Percentiles rank a stretch among this genome's conserved stretches.
Conservation (phyloP, 2,797 vertebrate species). For the Tapera naevia region DNA sequence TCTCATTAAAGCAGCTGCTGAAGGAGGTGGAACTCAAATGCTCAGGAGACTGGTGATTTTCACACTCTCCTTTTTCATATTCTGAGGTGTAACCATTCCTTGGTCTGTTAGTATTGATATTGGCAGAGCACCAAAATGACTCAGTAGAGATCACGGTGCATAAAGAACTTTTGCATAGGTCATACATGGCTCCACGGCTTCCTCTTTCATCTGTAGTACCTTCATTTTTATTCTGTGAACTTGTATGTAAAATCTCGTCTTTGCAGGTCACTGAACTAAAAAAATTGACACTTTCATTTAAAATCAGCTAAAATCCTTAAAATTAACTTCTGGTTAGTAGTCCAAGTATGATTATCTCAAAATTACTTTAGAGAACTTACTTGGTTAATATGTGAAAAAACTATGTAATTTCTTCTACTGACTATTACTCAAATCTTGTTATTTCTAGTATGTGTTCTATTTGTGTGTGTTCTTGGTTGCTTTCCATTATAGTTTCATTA, state of each 20-base stretch:
- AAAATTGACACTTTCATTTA: neutral
- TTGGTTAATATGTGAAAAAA: neutral
- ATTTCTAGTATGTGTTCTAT: neutral
- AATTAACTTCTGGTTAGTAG: neutral
- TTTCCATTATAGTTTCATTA: neutral
- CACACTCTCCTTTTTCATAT: neutral
- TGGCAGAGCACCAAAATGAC: neutral
- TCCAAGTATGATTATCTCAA: neutral
- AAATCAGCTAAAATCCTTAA: neutral
- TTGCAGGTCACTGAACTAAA: neutral
- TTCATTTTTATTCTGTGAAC: neutral
- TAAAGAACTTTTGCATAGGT: neutral
- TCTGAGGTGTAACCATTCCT: neutral
- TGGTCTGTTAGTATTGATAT: neutral
- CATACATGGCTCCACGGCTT: fast-evolving
- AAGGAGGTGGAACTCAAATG: neutral
- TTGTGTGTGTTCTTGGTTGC: neutral
- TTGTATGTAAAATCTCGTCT: neutral
- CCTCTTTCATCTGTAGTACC: neutral
- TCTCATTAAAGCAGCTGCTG: neutral
- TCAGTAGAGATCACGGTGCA: neutral
- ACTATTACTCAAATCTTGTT: neutral
- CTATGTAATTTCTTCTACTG: neutral
- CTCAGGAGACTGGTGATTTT: neutral
- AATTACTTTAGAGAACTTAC: neutral